These are phyloP conservation scores for Flexamia atlantica DNA, from an alignment of 2,888 invertebrate species.

Conservation along the genomic window DNA sequence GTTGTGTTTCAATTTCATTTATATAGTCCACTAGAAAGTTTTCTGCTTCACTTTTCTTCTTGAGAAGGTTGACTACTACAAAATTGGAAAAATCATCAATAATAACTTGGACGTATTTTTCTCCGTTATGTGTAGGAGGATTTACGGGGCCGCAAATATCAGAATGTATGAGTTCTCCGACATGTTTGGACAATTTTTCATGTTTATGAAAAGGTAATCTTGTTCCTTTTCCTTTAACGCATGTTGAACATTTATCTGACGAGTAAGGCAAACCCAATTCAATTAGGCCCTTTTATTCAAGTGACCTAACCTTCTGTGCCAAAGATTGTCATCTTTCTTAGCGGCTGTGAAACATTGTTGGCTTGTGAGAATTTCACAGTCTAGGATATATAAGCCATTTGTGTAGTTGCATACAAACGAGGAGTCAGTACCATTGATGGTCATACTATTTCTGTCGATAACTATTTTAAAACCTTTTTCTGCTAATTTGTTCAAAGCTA, in stretches of 20 bases:
- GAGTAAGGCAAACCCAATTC: slow-evolving; percentile 35
- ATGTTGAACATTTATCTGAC: slow-evolving; percentile 18
- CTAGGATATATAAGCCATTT: slow-evolving; percentile 38
- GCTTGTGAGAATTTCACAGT: not conserved
- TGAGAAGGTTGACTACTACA: slow-evolving; percentile 68
- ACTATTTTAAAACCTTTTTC: slow-evolving; percentile 5
- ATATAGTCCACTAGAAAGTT: slow-evolving; percentile 69
- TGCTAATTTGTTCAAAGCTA: slow-evolving; percentile 32
- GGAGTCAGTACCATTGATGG: not conserved
- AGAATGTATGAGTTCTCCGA: slow-evolving; percentile 67
- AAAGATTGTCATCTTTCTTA: slow-evolving; percentile 42
- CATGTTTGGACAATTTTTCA: slow-evolving; percentile 51
- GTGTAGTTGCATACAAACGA: slow-evolving; percentile 12
- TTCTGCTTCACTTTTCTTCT: slow-evolving; percentile 70
- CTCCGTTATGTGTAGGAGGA: slow-evolving; percentile 66
- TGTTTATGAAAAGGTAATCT: slow-evolving; percentile 45
- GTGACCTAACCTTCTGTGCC: slow-evolving; percentile 58
- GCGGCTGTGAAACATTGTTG: not conserved
- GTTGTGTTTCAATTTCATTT: slow-evolving; percentile 69
- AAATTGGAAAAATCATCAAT: slow-evolving; percentile 71
- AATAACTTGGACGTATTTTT: slow-evolving; percentile 68
- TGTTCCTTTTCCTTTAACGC: slow-evolving; percentile 16
- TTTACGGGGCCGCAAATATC: slow-evolving; percentile 70
- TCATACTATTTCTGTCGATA: not conserved
- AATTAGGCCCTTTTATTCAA: slow-evolving; percentile 14